Base-by-base conservation (phyloP, 2,113 vertebrate species). In the Actinemys pallida region DNA sequence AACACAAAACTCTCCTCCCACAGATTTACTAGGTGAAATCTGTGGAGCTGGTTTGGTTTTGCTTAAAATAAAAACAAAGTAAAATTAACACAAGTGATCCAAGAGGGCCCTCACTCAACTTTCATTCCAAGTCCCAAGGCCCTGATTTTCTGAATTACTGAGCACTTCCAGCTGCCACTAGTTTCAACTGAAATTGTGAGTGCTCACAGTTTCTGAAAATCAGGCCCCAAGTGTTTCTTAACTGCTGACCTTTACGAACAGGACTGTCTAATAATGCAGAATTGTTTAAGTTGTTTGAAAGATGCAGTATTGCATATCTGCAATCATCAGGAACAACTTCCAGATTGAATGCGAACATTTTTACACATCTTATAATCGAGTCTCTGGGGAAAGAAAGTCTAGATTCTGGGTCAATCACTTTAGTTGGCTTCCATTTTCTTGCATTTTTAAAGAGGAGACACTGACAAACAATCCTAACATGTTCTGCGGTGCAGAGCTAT, bases 21-120 rank as follows among this genome's bases (percentile, higher is more conserved):
- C 97, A 47, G 99, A 99, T 95, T 99, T 99, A 97, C 99, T 99
- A 10, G 99, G 99, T 76, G 99, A 99, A 96, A 99, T 99, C 98
- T 99, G 99, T 9, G 99, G 99, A 39, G 99, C 98, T 5, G 99
- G 99, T 98, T 99, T 99, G 91, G 98, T 98, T 99, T 99, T 99
- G 99, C 99, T 99, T 98, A 93, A 98, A 97, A 97, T 92, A 97
- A 98, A 94, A 97, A 88, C 59, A 96, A 87, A 96, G 94, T 10
- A 92, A 93, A 94, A 97, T 97, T 29, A 96, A 19, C 9, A 45
- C 29, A 10, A 79, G 11, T 47, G 11, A 92, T 59, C 49, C 1
- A 76, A 29, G 47, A 50, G 14, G 4, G 4, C 27, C 31, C n/a
- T 50, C 54, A 47, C 47, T 88, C 75, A 83, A n/a, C 0, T 88